Conservation (phyloP, 2,888 invertebrate species). For the Molanna angustata region DNA sequence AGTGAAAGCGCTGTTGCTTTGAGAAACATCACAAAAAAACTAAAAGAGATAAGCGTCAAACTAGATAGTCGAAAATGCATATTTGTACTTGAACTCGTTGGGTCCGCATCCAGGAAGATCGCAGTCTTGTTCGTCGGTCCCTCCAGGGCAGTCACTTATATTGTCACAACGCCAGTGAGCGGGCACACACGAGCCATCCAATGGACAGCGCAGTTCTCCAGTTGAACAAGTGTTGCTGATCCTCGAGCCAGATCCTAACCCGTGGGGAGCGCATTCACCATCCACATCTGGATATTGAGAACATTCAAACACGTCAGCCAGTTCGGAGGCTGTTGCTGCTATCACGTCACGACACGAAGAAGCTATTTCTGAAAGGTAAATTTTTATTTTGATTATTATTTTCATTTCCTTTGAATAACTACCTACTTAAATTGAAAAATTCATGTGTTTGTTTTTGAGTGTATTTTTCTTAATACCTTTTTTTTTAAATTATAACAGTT, state of each 20-base stretch:
- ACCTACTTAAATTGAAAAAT: too few species aligned
- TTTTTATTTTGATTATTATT: not conserved
- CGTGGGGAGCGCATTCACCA: constrained; percentile 51
- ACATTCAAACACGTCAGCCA: constrained; percentile 59
- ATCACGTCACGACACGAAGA: constrained; percentile 62
- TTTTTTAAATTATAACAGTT: too few species aligned
- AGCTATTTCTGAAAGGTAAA: constrained; percentile 53
- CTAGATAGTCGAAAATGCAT: too few species aligned
- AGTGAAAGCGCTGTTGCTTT: too few species aligned
- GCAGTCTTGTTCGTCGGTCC: constrained; percentile 62
- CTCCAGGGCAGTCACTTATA: constrained; percentile 58
- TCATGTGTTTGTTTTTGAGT: too few species aligned
- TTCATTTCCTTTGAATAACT: too few species aligned
- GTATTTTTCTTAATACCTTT: too few species aligned
- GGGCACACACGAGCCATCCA: constrained; percentile 60
- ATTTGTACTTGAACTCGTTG: constrained; percentile 44
- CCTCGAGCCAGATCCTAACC: constrained; percentile 34
- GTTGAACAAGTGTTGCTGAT: constrained; percentile 44
- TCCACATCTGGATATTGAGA: constrained; percentile 56
- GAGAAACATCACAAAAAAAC: too few species aligned
- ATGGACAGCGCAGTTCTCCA: constrained; percentile 55
- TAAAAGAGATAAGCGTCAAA: too few species aligned
- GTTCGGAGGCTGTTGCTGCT: constrained; percentile 49
- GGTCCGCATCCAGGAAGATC: constrained; percentile 39
- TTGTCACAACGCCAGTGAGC: constrained; percentile 64